Evolutionary conservation across 1,140 invertebrate species (phyloP).

Genomic region (Habropoda laboriosa): DNA sequence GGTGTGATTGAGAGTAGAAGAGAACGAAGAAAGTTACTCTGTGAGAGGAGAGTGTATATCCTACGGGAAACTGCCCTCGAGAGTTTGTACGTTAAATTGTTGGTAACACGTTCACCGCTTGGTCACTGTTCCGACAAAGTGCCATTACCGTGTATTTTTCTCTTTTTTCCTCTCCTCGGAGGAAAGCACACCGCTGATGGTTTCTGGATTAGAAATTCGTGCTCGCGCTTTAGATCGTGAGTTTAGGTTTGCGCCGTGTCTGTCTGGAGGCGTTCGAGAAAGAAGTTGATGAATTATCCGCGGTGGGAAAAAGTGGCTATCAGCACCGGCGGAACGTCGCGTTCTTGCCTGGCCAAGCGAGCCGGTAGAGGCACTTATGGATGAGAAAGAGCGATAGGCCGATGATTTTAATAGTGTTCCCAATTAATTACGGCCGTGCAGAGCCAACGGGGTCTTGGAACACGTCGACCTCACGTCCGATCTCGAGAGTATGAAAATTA

Average conservation of each 20-base stretch:
- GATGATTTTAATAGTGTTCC: slow-evolving; percentile 72
- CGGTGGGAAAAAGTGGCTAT: slow-evolving; percentile 21
- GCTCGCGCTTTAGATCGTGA: slow-evolving; percentile 13
- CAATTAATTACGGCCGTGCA: slow-evolving; percentile 57
- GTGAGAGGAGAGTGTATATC: neutral
- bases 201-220: slow-evolving; percentile 24
- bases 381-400: slow-evolving; percentile 53
- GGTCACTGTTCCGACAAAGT: neutral
- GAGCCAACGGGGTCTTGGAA: slow-evolving; percentile 47
- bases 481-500: slow-evolving; percentile 56
- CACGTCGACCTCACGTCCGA: slow-evolving; percentile 39
- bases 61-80: neutral
- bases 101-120: neutral
- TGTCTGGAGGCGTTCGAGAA: slow-evolving; percentile 4
- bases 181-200: neutral
- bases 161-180: neutral
- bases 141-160: neutral
- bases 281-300: slow-evolving; percentile 46
- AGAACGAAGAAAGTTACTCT: neutral
- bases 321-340: slow-evolving; percentile 19
- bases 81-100: neutral
- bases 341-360: neutral
- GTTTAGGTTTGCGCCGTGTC: slow-evolving; percentile 14
- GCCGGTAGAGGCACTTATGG: slow-evolving; percentile 22
- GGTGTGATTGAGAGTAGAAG: neutral